Percentiles rank a stretch among this genome's conserved stretches.
Conservation (phyloP, 2,888 invertebrate species). For the Cantharis rustica region DNA sequence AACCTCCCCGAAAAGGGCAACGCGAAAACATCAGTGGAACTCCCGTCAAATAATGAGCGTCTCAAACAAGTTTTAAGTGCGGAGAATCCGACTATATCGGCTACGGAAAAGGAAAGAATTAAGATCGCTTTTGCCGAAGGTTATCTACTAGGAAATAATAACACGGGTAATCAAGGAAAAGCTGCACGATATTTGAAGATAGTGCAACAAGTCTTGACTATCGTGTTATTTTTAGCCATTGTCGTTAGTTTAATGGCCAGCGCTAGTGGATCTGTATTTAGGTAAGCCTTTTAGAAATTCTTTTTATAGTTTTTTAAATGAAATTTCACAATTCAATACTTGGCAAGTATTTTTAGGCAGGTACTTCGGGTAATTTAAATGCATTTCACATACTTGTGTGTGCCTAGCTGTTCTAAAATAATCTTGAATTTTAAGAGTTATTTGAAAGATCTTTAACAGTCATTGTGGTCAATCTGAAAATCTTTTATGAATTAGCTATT, state of each 20-base stretch:
- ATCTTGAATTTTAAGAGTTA: no score
- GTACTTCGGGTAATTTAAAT: no score
- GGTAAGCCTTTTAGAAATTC: conserved; percentile 51
- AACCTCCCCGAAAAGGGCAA: conserved; percentile 36
- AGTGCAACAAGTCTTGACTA: conserved; percentile 74
- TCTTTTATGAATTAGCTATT: no score
- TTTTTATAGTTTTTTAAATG: neutral
- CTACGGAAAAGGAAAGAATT: conserved; percentile 71
- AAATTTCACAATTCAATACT: no score
- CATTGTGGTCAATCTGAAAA: no score
- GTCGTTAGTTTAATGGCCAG: conserved; percentile 76
- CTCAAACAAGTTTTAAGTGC: conserved; percentile 61
- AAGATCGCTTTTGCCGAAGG: conserved; percentile 93
- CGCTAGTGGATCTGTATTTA: conserved; percentile 73
- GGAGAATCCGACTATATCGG: conserved; percentile 54
- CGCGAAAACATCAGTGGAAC: conserved; percentile 26
- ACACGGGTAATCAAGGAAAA: conserved; percentile 55
- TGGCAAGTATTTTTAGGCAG: neutral
- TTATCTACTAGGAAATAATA: conserved; percentile 72
- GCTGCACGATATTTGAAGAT: conserved; percentile 69
- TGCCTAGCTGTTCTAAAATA: no score
- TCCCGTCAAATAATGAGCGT: conserved; percentile 52
- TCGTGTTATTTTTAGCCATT: conserved; percentile 76
- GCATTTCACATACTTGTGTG: no score
- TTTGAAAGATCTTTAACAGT: no score